Evolutionary conservation across 2,888 invertebrate species (phyloP).

Genomic region (Ormyrus pomaceus): DNA sequence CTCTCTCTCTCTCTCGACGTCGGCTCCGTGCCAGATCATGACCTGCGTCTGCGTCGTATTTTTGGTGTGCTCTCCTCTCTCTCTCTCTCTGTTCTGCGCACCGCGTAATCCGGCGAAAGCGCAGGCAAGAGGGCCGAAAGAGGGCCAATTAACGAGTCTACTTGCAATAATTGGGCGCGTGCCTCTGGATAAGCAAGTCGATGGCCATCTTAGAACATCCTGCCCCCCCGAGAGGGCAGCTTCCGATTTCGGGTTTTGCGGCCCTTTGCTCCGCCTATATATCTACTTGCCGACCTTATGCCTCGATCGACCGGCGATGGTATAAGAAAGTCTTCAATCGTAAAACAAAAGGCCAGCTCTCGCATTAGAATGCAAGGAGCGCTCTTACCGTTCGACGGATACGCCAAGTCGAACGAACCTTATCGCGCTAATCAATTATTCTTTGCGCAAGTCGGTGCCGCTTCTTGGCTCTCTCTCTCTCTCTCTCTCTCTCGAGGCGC

Average conservation of each 20-base stretch:
- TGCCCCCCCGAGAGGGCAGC: too few species aligned
- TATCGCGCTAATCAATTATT: slow-evolving; percentile 38
- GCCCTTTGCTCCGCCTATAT: too few species aligned
- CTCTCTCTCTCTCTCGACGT: slow-evolving; percentile 35
- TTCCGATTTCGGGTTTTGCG: too few species aligned
- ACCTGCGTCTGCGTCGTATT: slow-evolving; percentile 55
- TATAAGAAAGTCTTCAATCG: background rate
- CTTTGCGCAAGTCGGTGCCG: slow-evolving; percentile 5
- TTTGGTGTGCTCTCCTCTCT: slow-evolving; percentile 52
- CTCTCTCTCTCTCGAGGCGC: background rate
- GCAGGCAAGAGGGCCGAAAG: background rate
- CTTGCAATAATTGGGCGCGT: too few species aligned
- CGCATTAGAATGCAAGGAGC: slow-evolving; percentile 24
- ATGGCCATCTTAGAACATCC: too few species aligned
- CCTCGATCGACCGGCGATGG: background rate
- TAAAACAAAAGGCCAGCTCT: background rate
- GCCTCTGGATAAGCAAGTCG: too few species aligned
- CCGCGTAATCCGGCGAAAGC: slow-evolving; percentile 28
- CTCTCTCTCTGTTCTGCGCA: slow-evolving; percentile 46
- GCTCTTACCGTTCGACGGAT: slow-evolving; percentile 23
- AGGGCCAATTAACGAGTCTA: too few species aligned
- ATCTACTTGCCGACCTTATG: too few species aligned
- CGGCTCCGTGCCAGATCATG: slow-evolving; percentile 48
- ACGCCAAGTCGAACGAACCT: slow-evolving; percentile 23
- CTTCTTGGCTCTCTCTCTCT: background rate